Evolutionary conservation across 2,888 invertebrate species (phyloP).

Genomic region (Balanococcus diminutus): DNA sequence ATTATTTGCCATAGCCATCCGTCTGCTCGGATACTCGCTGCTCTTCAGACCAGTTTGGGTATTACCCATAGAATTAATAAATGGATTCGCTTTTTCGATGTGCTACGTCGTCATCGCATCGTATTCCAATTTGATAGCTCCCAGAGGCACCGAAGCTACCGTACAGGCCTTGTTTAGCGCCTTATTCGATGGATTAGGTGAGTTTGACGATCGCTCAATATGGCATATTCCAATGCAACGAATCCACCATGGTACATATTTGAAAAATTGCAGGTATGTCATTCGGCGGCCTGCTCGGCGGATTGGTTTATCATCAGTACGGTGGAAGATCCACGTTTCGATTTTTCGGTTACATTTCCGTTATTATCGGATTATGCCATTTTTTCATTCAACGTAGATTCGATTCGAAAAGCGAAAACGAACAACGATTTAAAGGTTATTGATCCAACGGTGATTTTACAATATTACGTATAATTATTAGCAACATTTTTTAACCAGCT

Average conservation of each 20-base stretch:
- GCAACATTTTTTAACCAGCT: neutral
- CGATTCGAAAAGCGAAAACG: neutral
- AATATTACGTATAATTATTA: no score
- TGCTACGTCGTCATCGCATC: conserved; percentile 88
- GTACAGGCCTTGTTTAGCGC: conserved; percentile 87
- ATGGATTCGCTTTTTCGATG: conserved; percentile 87
- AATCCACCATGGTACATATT: no score
- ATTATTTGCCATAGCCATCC: conserved; percentile 76
- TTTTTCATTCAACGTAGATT: conserved; percentile 63
- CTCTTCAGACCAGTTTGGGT: conserved; percentile 82
- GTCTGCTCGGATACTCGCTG: conserved; percentile 82
- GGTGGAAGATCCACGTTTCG: conserved; percentile 74
- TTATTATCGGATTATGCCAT: conserved; percentile 69
- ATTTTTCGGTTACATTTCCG: conserved; percentile 73
- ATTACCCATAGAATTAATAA: conserved; percentile 81
- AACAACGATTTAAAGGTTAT: neutral
- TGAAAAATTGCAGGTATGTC: conserved; percentile 69
- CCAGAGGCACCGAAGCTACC: conserved; percentile 83
- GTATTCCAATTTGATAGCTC: conserved; percentile 82
- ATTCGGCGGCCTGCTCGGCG: conserved; percentile 79
- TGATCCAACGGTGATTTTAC: neutral
- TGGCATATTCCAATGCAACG: no score
- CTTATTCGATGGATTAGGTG: conserved; percentile 82
- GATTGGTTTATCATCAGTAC: conserved; percentile 69
- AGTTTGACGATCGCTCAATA: no score